Percentiles rank a stretch among this genome's conserved stretches.
These are phyloP conservation scores for Lanius collurio DNA, from an alignment of 2,113 vertebrate genomes.

Conservation along the genomic window DNA sequence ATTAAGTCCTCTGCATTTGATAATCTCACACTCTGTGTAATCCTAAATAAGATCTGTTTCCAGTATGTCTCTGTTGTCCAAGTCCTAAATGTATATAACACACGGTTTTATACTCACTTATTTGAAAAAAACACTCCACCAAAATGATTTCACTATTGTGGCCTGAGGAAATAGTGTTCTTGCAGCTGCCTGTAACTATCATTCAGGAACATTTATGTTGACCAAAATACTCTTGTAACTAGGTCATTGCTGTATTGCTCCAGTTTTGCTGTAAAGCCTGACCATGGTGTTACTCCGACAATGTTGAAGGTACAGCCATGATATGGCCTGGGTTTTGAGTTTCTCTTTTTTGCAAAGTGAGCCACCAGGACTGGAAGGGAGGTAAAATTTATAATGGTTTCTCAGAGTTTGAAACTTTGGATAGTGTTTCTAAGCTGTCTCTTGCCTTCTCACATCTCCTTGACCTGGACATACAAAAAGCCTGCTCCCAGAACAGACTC, in stretches of 20 bases:
- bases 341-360: not conserved
- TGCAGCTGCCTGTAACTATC: not conserved
- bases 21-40: not conserved
- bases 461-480: not conserved
- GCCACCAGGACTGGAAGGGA: not conserved
- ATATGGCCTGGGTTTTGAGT: not conserved
- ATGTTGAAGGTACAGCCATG: not conserved
- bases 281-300: not conserved
- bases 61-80: not conserved
- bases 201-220: not conserved
- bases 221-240: not conserved
- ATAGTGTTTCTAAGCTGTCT: not conserved
- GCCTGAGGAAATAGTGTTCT: not conserved
- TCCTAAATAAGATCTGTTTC: not conserved
- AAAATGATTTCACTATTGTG: not conserved
- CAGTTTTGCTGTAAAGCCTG: not conserved
- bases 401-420: not conserved
- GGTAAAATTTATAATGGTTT: not conserved
- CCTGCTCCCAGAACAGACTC: not conserved
- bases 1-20: not conserved
- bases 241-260: not conserved
- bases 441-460: not conserved
- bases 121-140: not conserved
- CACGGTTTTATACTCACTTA: not conserved
- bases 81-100: not conserved